phyloP scores from a whole-genome alignment of 2,888 invertebrate species.

The Meandrusa payeni region DNA sequence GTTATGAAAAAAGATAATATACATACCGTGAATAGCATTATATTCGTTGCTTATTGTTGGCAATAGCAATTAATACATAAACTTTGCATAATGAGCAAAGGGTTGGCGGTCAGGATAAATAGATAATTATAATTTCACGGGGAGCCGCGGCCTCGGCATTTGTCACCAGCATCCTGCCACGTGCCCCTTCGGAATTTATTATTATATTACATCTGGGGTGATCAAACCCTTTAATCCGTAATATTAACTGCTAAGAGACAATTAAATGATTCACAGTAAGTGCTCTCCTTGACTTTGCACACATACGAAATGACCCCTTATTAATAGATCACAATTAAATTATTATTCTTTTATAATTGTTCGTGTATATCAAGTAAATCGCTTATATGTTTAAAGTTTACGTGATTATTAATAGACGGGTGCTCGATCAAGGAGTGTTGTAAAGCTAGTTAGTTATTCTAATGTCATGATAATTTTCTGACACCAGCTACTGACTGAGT shows the following conservation, averaged over 20 bases:
- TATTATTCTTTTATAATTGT: no score
- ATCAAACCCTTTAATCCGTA: conserved; percentile 56
- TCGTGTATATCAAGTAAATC: no score
- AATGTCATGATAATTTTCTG: no score
- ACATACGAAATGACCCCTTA: no score
- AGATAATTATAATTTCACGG: conserved; percentile 78
- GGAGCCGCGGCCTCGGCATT: conserved; percentile 57
- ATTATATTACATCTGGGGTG: conserved; percentile 66
- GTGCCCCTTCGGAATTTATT: conserved; percentile 70
- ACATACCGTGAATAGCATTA: no score
- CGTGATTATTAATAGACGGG: no score
- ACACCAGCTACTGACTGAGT: no score
- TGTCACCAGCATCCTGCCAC: conserved; percentile 80
- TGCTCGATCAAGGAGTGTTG: no score
- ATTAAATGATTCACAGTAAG: conserved; percentile 47
- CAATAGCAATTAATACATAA: conserved; percentile 50
- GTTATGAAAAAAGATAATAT: no score
- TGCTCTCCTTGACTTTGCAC: neutral
- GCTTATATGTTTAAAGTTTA: no score
- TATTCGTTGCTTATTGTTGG: conserved; percentile 23
- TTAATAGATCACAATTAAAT: no score
- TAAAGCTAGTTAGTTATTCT: no score
- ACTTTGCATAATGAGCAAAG: conserved; percentile 72
- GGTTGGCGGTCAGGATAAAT: conserved; percentile 56
- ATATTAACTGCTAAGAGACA: conserved; percentile 52